Evolutionary conservation across 2,797 vertebrate genomes (phyloP).

Genomic region (Sitta carolinensis): DNA sequence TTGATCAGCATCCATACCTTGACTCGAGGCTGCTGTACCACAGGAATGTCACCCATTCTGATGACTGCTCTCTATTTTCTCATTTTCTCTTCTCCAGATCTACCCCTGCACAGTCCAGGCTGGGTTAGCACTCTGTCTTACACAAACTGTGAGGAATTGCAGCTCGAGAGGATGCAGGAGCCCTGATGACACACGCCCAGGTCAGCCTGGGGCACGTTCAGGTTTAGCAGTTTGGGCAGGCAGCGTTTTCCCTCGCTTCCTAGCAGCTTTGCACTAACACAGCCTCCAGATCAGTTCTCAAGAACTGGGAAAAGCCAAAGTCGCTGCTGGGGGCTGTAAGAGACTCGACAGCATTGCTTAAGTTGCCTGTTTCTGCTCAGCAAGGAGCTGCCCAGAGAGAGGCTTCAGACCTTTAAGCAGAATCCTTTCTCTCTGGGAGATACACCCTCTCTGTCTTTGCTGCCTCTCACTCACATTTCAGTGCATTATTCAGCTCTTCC

Average conservation of each 20-base stretch:
- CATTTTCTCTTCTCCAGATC: background rate
- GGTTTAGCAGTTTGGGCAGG: background rate
- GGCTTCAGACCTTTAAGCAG: background rate
- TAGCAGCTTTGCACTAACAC: background rate
- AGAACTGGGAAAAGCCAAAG: background rate
- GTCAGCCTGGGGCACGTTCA: background rate
- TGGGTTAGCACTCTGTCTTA: background rate
- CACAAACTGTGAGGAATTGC: background rate
- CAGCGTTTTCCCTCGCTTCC: fast-evolving
- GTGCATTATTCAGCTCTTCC: background rate
- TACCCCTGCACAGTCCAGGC: background rate
- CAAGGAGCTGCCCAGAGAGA: background rate
- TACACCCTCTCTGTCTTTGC: background rate
- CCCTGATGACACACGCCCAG: fast-evolving
- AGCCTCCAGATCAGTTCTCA: background rate
- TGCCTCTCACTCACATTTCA: background rate
- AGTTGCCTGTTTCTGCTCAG: background rate
- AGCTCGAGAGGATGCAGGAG: background rate
- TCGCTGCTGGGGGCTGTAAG: background rate
- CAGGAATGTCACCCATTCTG: background rate
- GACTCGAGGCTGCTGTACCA: fast-evolving
- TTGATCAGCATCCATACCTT: background rate
- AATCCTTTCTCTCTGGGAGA: background rate
- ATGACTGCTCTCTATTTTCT: background rate
- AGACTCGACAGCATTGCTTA: background rate